Evolutionary conservation across 2,797 vertebrate species (phyloP), one percentile per base, ranked within the genome.

Genomic region (Sylvilagus floridanus): DNA sequence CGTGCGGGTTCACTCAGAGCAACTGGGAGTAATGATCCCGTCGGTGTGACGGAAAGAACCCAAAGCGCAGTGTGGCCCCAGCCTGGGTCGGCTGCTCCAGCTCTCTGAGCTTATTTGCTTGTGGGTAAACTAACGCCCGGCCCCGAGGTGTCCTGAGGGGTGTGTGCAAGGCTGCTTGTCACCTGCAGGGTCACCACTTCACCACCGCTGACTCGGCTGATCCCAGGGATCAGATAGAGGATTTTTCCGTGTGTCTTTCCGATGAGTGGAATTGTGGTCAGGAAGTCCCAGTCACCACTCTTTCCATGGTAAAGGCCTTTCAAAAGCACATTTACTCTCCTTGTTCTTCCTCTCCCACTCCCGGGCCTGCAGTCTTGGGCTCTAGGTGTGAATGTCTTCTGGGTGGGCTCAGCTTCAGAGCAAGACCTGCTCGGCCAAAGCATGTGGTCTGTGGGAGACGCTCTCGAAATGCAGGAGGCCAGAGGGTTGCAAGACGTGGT

Each of bases 391-490:
- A 30, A 7, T 5, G 37, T 14, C 22, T 28, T 72, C 42, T 10
- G 30, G 24, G 5, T 0, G 24, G 71, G 11, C 63, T 71, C 47
- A 10, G 47, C 26, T 32, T 2, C 2, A 32, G 65, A 87, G 4
- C 30, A 14, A 16, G 63, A 35, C 42, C 30, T 7, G 37, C 57
- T 86, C 26, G 17, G 30, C 54, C 76, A 30, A 4, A 6, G n/a
- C 0, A 1, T 17, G 1, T 7, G 35, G 24, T 14, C 12, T 14
- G 3, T 1, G 2, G 47, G 2, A 5, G 42, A 47, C 22, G 30
- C 57, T 28, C 32, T 12, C 1, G 5, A 7, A 5, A 7, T 24
- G 30, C 30, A 35, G 47, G 47, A 6, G 10, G 9, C 7, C 24
- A 19, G 17, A 3, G 16, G 30, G 54, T 13, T 7, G 47, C 21